Evolutionary conservation across 2,797 vertebrate genomes (phyloP).

Genomic region (Chelon labrosus): DNA sequence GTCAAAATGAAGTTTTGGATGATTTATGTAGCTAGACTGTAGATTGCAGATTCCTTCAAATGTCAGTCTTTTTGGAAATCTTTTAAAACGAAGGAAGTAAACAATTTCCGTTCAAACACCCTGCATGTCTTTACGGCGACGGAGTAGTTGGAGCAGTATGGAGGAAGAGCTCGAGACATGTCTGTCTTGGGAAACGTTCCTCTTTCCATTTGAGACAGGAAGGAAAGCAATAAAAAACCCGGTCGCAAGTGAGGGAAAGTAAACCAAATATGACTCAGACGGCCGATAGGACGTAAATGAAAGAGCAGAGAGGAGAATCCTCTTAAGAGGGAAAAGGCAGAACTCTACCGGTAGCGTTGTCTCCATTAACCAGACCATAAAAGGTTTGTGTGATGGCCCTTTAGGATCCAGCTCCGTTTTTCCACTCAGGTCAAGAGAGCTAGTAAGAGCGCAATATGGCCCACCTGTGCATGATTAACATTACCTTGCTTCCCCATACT

Average conservation of each 20-base stretch:
- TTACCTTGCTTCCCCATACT: conserved; percentile 36
- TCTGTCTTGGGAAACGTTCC: conserved; percentile 18
- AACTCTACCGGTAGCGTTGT: conserved; percentile 35
- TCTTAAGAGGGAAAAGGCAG: conserved; percentile 31
- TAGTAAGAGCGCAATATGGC: conserved; percentile 23
- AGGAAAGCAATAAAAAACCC: conserved; percentile 35
- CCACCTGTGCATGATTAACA: conserved; percentile 60
- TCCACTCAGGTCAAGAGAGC: conserved; percentile 45
- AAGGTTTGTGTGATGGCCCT: conserved; percentile 39
- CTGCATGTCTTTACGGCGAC: conserved; percentile 3
- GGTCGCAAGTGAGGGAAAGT: conserved; percentile 14
- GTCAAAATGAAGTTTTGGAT: conserved; percentile 44
- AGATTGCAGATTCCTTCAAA: conserved; percentile 42
- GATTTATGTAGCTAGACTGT: conserved; percentile 42
- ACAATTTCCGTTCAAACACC: conserved; percentile 23
- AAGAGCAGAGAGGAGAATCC: conserved; percentile 21
- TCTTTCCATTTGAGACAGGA: conserved; percentile 9
- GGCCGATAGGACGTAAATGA: conserved; percentile 34
- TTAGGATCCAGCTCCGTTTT: conserved; percentile 51
- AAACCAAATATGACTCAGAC: conserved; percentile 17
- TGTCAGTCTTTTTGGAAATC: conserved; percentile 16
- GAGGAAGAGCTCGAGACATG: conserved; percentile 4
- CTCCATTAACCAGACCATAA: conserved; percentile 58
- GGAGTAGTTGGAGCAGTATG: neutral
- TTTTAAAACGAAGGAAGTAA: conserved; percentile 4